phyloP scores from a whole-genome alignment of 23 tunicate genomes.

The Trididemnum nubilum region DNA sequence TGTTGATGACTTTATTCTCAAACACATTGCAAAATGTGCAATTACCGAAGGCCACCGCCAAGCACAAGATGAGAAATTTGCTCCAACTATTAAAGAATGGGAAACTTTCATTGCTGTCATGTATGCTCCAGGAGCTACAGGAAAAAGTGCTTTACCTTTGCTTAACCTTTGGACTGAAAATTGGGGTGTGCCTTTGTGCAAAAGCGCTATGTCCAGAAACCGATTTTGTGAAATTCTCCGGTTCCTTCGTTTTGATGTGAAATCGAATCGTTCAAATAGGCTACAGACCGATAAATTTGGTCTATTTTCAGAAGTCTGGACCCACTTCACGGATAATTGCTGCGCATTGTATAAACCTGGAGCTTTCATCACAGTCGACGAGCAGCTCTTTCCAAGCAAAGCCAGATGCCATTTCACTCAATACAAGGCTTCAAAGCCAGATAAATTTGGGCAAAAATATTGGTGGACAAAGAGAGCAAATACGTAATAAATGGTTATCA shows the following conservation, averaged over 20 bases:
- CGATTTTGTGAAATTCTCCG: slow-evolving; percentile 34
- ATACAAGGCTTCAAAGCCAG: too few species aligned
- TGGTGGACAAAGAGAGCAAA: too few species aligned
- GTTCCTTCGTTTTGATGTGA: slow-evolving; percentile 21
- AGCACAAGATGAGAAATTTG: slow-evolving; percentile 26
- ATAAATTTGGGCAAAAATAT: too few species aligned
- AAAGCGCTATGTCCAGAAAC: slow-evolving; percentile 26
- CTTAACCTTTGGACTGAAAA: slow-evolving; percentile 35
- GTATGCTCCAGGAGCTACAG: slow-evolving; percentile 31
- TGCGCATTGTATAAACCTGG: too few species aligned
- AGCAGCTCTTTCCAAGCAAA: too few species aligned
- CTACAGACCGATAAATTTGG: too few species aligned
- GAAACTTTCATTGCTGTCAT: slow-evolving; percentile 33
- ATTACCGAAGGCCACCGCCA: slow-evolving; percentile 28
- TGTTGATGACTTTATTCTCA: slow-evolving; percentile 38
- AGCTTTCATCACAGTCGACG: too few species aligned
- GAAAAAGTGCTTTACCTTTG: slow-evolving; percentile 33
- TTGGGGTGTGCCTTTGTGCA: slow-evolving; percentile 20
- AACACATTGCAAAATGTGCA: slow-evolving; percentile 31
- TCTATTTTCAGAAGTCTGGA: too few species aligned
- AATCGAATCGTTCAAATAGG: slow-evolving; percentile 29
- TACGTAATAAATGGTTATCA: too few species aligned
- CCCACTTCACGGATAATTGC: too few species aligned
- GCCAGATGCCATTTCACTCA: too few species aligned
- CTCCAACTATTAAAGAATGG: slow-evolving; percentile 22